Evolutionary conservation across 2,797 vertebrate species (phyloP).

Genomic region (Arrhamphus sclerolepis): DNA sequence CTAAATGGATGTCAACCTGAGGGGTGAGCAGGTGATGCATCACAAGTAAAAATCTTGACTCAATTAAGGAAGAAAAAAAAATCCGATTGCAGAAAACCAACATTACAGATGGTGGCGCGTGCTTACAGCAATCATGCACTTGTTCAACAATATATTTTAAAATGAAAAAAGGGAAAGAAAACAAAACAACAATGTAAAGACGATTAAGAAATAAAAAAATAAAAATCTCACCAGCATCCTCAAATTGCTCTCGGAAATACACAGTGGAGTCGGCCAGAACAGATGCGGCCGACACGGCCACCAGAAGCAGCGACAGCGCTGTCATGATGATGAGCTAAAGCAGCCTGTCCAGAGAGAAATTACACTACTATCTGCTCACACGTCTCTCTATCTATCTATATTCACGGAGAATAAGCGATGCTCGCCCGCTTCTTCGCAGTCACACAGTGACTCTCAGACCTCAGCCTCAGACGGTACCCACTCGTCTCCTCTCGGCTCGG

Average conservation of each 20-base stretch:
- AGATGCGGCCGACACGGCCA: constrained; percentile 72
- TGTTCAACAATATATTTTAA: neutral
- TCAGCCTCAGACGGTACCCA: constrained; percentile 12
- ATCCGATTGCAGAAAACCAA: neutral
- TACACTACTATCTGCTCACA: neutral
- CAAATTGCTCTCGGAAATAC: constrained; percentile 87
- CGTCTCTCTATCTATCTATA: neutral
- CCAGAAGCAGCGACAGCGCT: constrained; percentile 72
- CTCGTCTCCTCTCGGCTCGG: constrained; percentile 77
- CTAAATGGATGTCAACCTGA: neutral
- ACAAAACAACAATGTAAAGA: neutral
- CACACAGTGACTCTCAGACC: constrained; percentile 30
- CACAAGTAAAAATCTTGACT: neutral
- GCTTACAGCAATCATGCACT: neutral
- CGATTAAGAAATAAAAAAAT: neutral
- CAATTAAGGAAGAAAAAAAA: no score
- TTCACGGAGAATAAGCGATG: neutral
- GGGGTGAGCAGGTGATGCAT: neutral
- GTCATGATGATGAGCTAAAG: constrained; percentile 64
- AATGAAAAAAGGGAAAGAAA: neutral
- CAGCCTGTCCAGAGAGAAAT: neutral
- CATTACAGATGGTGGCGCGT: neutral
- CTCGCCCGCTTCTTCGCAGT: constrained; percentile 31
- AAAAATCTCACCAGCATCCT: constrained; percentile 84
- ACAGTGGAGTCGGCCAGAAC: constrained; percentile 76